A percentile compares a stretch with the other conserved stretches of the same genome.
Conservation (phyloP, 1,140 invertebrate genomes). For the Pentalonia nigronervosa region DNA sequence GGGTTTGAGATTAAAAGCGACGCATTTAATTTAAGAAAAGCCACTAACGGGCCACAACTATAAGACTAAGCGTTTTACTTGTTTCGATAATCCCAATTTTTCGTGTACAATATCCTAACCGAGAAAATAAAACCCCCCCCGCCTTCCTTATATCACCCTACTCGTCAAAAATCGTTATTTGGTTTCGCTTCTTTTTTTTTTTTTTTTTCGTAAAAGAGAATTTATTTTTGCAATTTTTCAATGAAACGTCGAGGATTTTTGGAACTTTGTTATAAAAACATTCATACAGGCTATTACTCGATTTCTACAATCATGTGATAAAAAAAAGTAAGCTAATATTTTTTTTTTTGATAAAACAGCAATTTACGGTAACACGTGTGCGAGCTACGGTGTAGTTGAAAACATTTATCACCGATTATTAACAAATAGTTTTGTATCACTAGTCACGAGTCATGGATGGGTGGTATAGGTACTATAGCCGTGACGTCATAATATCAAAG, state of each 20-base stretch:
- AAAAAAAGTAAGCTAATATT: background rate
- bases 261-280: background rate
- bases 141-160: background rate
- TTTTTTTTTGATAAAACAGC: background rate
- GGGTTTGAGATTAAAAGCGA: background rate
- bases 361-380: background rate
- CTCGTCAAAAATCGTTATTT: background rate
- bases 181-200: too few relatives aligned
- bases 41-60: background rate
- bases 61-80: background rate
- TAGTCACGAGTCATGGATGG: background rate
- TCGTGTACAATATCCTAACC: background rate
- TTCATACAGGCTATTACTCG: background rate
- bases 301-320: background rate
- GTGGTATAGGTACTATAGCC: background rate
- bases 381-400: too few relatives aligned
- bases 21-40: background rate
- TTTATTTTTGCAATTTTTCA: background rate
- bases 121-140: background rate
- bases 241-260: too few relatives aligned
- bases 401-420: background rate
- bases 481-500: background rate
- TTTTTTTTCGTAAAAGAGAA: background rate
- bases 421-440: background rate
- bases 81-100: background rate